Evolutionary conservation across 2,113 vertebrate genomes (phyloP).

Genomic region (Haemorhous mexicanus): DNA sequence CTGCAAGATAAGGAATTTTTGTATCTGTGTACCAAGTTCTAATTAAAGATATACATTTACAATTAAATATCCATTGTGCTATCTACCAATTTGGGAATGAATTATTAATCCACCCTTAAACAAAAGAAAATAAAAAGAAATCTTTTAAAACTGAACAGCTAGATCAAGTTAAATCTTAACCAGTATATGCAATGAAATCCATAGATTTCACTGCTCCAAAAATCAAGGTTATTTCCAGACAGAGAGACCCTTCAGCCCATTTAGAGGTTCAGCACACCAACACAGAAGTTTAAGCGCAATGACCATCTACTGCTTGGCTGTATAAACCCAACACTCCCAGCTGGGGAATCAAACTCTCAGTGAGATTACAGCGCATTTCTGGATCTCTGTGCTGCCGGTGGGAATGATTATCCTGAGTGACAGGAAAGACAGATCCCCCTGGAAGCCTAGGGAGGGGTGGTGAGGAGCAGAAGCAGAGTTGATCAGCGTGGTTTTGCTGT

Average conservation of each 20-base stretch:
- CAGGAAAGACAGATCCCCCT: constrained; percentile 67
- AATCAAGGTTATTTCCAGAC: constrained; percentile 7
- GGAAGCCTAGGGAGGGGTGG: constrained; percentile 34
- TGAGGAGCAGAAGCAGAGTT: constrained; percentile 37
- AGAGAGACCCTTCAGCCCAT: not conserved
- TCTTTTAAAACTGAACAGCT: not conserved
- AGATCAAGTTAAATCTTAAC: not conserved
- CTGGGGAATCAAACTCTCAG: constrained; percentile 61
- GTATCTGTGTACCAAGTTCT: not conserved
- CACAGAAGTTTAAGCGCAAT: not conserved
- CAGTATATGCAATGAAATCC: constrained; percentile 1
- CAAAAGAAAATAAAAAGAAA: not conserved
- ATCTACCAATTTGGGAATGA: not conserved
- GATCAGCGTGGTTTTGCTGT: constrained; percentile 36
- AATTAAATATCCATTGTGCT: not conserved
- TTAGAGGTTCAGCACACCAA: not conserved
- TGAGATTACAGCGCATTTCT: constrained; percentile 70
- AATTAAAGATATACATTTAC: constrained; percentile 26
- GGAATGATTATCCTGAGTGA: constrained; percentile 72
- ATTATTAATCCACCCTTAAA: not conserved
- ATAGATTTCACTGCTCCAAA: not conserved
- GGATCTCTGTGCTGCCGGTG: constrained; percentile 55
- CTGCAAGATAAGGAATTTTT: constrained; percentile 2
- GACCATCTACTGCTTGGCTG: constrained; percentile 26
- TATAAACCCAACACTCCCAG: constrained; percentile 59